Base-by-base conservation (phyloP, 2,888 invertebrate species). In the Platerodrilus igneus region DNA sequence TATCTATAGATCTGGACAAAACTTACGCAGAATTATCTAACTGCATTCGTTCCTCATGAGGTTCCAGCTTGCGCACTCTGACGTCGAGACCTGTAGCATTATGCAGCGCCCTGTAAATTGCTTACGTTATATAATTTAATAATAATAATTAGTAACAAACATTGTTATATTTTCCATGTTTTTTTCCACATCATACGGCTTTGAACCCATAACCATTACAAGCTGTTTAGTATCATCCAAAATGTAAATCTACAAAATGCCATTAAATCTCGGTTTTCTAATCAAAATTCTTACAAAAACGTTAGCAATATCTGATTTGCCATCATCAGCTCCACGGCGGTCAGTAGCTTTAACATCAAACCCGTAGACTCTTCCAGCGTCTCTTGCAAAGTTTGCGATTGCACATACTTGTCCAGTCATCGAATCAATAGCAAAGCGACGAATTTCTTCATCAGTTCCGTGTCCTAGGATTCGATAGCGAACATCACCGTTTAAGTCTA, bases 301-400 rank as follows among this genome's bases (percentile, higher is more conserved):
- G 63, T 88, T 89, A 32, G 85, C 84, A 48, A 89, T 88, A 29
- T 86, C 81, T 5, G 88, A 88, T 43, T 79, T 79, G 2, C 90
- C 90, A 57, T 86, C 84, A 56, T 87, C 85, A 25, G 83, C 83
- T 1, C 90, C 90, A 14, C 75, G 72, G 39, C 81, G 77, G 62
- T 91, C 90, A 0, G 87, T 88, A 6, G 89, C 91, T 67, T 88
- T 88, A 6, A 90, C 87, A 66, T 90, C 89, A 57, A 90, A 89
- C 0, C 88, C 87, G 58, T 83, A 88, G 23, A 90, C 83, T 47
- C 79, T 75, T 1, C 87, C 87, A 10, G 81, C 81, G 50, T 83
- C 82, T 33, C 77, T 69, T 0, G 76, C 71, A 39, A 89, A 79
- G 22, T 79, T 75, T 1, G 81, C 77, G 9, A 87, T 76, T 0